These are phyloP conservation scores for Drosophila truncata DNA, from an alignment of 1,140 invertebrate genomes.

Conservation along the genomic window DNA sequence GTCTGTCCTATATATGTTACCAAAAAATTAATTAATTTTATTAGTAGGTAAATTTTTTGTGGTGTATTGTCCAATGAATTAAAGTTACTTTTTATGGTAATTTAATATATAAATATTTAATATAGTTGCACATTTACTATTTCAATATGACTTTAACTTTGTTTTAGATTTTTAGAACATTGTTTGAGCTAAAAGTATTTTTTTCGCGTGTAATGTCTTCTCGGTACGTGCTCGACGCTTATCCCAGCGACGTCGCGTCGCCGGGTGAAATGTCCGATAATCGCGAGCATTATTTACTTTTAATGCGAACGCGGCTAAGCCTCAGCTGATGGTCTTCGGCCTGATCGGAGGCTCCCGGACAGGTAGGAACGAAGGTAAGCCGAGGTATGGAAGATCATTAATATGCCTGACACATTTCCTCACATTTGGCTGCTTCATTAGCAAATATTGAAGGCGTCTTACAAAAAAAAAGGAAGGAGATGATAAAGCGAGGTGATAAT, in stretches of 20 bases:
- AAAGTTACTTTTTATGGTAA: no score
- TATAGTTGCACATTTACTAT: no score
- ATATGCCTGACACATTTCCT: constrained; percentile 67
- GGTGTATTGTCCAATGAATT: no score
- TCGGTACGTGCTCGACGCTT: constrained; percentile 42
- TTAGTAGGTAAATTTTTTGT: no score
- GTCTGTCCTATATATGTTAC: no score
- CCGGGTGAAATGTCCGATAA: constrained; percentile 52
- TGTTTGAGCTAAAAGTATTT: not conserved
- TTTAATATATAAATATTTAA: no score
- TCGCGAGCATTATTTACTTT: constrained; percentile 64
- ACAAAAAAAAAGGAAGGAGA: constrained; percentile 7
- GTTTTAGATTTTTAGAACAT: not conserved
- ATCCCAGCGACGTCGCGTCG: constrained; percentile 24
- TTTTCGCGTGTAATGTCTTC: constrained; percentile 21
- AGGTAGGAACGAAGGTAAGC: constrained; percentile 29
- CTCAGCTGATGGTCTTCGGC: constrained; percentile 4
- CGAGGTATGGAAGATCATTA: constrained; percentile 53
- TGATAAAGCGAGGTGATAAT: constrained; percentile 36
- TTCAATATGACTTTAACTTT: no score
- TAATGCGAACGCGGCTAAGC: constrained; percentile 33
- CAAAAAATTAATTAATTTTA: no score
- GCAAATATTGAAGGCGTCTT: constrained; percentile 31
- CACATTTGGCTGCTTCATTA: constrained; percentile 29
- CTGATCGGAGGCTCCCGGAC: constrained; percentile 2